A percentile compares a stretch with the other conserved stretches of the same genome.
Conservation (phyloP, 2,797 vertebrate genomes). For the Pempheris klunzingeri region DNA sequence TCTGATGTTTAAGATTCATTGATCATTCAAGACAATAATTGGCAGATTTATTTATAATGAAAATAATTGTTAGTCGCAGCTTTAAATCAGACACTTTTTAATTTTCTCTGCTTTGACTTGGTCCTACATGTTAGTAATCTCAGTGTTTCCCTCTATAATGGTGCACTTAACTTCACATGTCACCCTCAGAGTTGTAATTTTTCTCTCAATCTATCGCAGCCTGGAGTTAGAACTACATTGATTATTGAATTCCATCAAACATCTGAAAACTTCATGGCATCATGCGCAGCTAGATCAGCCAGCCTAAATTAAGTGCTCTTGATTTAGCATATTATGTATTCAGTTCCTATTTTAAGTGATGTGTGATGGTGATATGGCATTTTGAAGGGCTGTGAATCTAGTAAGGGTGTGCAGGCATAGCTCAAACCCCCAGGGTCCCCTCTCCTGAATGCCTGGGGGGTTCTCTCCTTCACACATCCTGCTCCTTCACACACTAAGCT, state of each 20-base stretch:
- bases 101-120: neutral
- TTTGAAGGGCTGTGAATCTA: slow-evolving; percentile 70
- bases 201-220: neutral
- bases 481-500: slow-evolving; percentile 67
- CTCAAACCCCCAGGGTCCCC: slow-evolving; percentile 69
- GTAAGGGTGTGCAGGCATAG: slow-evolving; percentile 54
- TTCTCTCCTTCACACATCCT: slow-evolving; percentile 70
- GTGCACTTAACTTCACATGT: neutral
- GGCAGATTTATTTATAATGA: neutral
- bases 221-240: slow-evolving; percentile 8
- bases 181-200: slow-evolving; percentile 1
- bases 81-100: neutral
- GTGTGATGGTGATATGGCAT: slow-evolving; percentile 64
- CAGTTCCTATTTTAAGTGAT: slow-evolving; percentile 54
- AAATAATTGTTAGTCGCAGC: neutral
- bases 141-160: neutral
- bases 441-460: slow-evolving; percentile 67
- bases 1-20: neutral
- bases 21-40: neutral
- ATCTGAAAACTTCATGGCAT: slow-evolving; percentile 29
- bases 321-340: slow-evolving; percentile 50
- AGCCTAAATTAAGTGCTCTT: slow-evolving; percentile 39
- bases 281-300: slow-evolving; percentile 33
- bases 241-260: slow-evolving; percentile 11
- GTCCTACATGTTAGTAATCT: neutral